Evolutionary conservation across 92 coral and sea anemone species (phyloP), one percentile per base, ranked within the genome.

Genomic region (Heliopora coerulea): DNA sequence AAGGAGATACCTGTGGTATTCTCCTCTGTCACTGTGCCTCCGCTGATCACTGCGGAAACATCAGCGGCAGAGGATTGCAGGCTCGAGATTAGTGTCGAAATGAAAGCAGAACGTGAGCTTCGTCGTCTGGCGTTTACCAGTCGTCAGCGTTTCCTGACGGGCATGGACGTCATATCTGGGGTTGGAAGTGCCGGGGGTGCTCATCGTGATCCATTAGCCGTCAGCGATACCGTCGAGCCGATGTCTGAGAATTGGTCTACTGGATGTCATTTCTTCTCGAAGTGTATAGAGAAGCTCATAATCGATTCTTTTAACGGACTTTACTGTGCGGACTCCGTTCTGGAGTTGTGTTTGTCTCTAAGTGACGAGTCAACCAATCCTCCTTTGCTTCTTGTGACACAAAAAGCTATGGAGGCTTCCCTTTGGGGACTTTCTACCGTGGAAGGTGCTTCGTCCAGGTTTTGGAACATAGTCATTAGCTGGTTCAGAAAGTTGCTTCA

Each of bases 81-180:
- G 15, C 75, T 93, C 46, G 98, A 93, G 62, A 83, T 93, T 42
- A 90, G 96, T 30, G 86, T 90, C 21, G 96, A 91, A 62, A 93
- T 93, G 98, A 96, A 84, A 59, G 95, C 95, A n/a, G 98, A 93
- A 33, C 86, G 87, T 68, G 95, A 91, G 67, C 88, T 93, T 54
- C 60, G 76, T 40, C 61, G 62, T 14, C 76, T 69, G 44, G 76
- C 62, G 5, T 69, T 69, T 37, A 69, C 62, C 31, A 69, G 62
- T 33, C 76, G 76, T 17, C 61, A 69, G 49, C 76, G 76, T 33
- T 69, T 69, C 56, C 12, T 69, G 62, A 54, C 76, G 0, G 76
- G 76, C 9, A 69, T 69, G 76, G 62, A 69, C 21, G 26, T 69
- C 30, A 69, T 27, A 25, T 69, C 62, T 46, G 49, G 62, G 46